Evolutionary conservation across 2,113 vertebrate species (phyloP), one percentile per base, ranked within the genome.

Genomic region (Corydoras maculifer): DNA sequence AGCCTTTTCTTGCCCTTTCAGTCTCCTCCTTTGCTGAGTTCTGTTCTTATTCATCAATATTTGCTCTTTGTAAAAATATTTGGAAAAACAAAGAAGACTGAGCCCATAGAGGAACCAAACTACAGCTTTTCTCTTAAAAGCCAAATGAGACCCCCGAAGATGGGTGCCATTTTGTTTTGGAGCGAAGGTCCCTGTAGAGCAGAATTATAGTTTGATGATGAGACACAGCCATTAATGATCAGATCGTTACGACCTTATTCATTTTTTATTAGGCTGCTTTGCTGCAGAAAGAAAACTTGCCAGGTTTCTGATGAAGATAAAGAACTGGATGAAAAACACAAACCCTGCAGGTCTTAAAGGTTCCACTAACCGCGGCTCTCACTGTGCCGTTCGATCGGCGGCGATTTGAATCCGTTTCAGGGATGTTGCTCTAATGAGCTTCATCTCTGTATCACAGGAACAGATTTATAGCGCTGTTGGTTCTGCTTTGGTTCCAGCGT

Each of bases 391-490:
- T 48, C 32, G 15, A 55, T 75, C 30, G 48, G 68, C 71, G 63
- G 30, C 14, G 64, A 31, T 53, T 63, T 6, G 50, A 70, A 77
- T 77, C 68, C 65, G 62, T 69, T 49, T 60, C 65, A 31, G 54
- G 61, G 57, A 65, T 14, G 35, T 74, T 15, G 30, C 68, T 68
- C 51, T 71, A 74, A 66, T 68, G 60, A 68, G 63, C 43, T 60
- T 62, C 68, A 59, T 64, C 63, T 74, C 54, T 61, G 79, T 73
- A 51, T 68, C 14, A 72, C 74, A 71, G 75, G 74, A 73, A 80
- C 60, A 62, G 67, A 70, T 80, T 70, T 78, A 69, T 60, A 29
- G 65, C 62, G 79, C 74, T 65, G 69, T 79, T 68, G 64, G 29
- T 61, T 71, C 64, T 57, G 50, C 61, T 69, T 83, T 66, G 68